Conservation (phyloP, 1,140 invertebrate species). For the Bombus haemorrhoidalis region DNA sequence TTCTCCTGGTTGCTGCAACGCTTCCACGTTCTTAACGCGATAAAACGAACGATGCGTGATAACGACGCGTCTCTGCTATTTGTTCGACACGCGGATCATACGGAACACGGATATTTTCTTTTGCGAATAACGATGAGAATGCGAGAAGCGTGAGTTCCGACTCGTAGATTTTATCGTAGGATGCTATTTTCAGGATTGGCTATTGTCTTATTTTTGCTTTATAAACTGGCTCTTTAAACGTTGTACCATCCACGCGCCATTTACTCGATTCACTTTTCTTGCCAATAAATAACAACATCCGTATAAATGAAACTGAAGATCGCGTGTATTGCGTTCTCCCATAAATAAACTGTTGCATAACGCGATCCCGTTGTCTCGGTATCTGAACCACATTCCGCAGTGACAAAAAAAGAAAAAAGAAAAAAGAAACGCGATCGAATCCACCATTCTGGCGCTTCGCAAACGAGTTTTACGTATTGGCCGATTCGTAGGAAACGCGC, state of each 20-base stretch:
- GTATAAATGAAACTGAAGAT: not conserved
- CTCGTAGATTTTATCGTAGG: not conserved
- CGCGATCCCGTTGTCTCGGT: not conserved
- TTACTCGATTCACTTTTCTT: not conserved
- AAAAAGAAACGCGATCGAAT: not conserved
- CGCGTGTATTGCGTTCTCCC: not conserved
- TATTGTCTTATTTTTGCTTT: not conserved
- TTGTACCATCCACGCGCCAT: no score
- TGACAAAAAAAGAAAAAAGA: not conserved
- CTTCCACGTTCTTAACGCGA: no score
- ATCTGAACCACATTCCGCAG: not conserved
- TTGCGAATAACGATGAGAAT: not conserved
- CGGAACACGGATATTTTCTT: not conserved
- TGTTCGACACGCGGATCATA: not conserved
- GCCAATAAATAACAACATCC: not conserved
- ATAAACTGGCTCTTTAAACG: not conserved
- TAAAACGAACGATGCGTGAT: not conserved
- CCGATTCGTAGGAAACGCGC: not conserved
- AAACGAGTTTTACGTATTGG: constrained; percentile 8
- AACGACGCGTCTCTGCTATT: not conserved
- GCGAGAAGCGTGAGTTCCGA: not conserved
- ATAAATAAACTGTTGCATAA: constrained; percentile 2
- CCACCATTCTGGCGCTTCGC: not conserved
- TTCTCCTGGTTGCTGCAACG: not conserved
- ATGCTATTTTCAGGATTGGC: not conserved